These are phyloP conservation scores for Drosophila erecta DNA, from an alignment of 1,140 invertebrate species.

Conservation along the genomic window DNA sequence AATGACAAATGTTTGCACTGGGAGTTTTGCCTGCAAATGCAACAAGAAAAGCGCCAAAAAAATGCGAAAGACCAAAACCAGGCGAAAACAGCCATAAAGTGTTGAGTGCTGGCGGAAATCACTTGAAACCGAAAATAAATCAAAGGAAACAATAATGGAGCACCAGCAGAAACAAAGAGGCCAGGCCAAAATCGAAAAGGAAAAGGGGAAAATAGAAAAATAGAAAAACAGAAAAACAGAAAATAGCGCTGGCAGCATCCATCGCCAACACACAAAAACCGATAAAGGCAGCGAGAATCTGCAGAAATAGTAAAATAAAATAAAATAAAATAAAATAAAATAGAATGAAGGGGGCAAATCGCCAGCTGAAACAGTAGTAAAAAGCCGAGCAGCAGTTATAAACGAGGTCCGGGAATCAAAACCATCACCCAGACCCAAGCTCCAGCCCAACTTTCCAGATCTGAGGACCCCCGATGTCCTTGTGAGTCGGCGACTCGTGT, in stretches of 20 bases:
- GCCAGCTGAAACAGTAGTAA: constrained; percentile 52
- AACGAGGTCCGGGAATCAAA: constrained; percentile 40
- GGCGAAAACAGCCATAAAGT: constrained; percentile 67
- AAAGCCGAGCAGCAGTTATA: constrained; percentile 42
- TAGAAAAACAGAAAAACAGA: constrained; percentile 49
- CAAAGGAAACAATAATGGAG: constrained; percentile 77
- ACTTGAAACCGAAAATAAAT: constrained; percentile 81
- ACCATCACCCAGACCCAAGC: constrained; percentile 17
- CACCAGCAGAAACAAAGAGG: constrained; percentile 50
- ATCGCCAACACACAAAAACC: constrained; percentile 38
- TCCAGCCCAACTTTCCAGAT: constrained; percentile 2
- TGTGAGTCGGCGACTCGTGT: constrained; percentile 31
- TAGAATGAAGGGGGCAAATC: constrained; percentile 48
- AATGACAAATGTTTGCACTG: constrained; percentile 76
- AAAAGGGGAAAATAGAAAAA: constrained; percentile 56
- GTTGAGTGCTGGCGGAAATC: constrained; percentile 79
- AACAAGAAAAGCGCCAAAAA: constrained; percentile 39
- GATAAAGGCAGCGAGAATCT: constrained; percentile 39
- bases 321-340: background rate
- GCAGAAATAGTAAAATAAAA: constrained; percentile 26
- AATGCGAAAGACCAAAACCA: constrained; percentile 22
- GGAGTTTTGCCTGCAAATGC: constrained; percentile 36
- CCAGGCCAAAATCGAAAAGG: constrained; percentile 43
- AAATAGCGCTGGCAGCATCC: constrained; percentile 65
- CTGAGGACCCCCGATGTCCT: constrained; percentile 25